Conservation (phyloP, 2,797 vertebrate genomes). For the Sebastes miniatus region DNA sequence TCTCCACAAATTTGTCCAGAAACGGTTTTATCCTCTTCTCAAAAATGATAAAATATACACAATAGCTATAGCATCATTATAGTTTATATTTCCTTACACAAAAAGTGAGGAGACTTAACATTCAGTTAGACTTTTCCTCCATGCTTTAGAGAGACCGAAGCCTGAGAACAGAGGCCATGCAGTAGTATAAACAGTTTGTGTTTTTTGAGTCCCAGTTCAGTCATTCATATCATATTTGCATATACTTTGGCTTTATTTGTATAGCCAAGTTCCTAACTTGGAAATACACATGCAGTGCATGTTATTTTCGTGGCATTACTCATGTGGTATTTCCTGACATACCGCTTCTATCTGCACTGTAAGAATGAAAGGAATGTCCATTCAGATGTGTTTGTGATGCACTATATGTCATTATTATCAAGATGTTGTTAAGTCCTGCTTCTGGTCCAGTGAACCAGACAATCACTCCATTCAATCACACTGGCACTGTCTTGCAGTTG, state of each 20-base stretch:
- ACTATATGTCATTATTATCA: neutral
- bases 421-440: neutral
- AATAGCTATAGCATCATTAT: too few relatives aligned
- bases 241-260: neutral
- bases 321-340: neutral
- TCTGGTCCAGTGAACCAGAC: neutral
- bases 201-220: neutral
- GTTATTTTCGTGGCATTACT: neutral
- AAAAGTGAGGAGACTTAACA: neutral
- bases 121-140: too few relatives aligned
- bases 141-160: too few relatives aligned
- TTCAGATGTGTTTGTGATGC: neutral
- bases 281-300: neutral
- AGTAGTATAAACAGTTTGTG: neutral
- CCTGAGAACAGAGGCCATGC: neutral
- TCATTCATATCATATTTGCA: neutral
- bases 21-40: neutral
- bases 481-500: neutral
- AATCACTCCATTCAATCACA: neutral
- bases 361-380: constrained; percentile 7
- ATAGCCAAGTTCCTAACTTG: neutral
- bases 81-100: neutral
- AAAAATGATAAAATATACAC: too few relatives aligned
- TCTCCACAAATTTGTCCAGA: neutral
- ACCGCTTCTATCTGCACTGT: neutral